Evolutionary conservation across 2,888 invertebrate species (phyloP).

Genomic region (Aporophyla nigra): DNA sequence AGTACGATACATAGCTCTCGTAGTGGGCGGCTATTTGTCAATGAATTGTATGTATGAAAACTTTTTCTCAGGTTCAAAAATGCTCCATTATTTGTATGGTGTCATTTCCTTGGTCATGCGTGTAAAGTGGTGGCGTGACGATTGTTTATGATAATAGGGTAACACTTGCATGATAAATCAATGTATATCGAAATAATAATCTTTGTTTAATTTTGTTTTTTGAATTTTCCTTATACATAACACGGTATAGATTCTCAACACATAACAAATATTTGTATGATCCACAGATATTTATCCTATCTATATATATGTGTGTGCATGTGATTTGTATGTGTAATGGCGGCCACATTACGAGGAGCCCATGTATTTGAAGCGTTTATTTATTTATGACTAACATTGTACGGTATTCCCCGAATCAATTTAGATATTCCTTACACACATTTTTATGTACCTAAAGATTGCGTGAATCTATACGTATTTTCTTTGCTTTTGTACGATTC

Average conservation of each 20-base stretch:
- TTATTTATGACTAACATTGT: slow-evolving; percentile 38
- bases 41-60: slow-evolving; percentile 35
- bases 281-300: slow-evolving; percentile 22
- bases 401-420: slow-evolving; percentile 28
- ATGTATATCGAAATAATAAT: background rate
- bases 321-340: slow-evolving; percentile 27
- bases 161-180: background rate
- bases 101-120: background rate
- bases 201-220: background rate
- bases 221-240: background rate
- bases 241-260: background rate
- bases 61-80: slow-evolving; percentile 13
- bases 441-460: slow-evolving; percentile 12
- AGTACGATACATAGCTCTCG: slow-evolving; percentile 48
- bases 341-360: slow-evolving; percentile 21
- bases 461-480: background rate
- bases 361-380: slow-evolving; percentile 43
- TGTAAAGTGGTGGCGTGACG: background rate
- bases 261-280: slow-evolving; percentile 34
- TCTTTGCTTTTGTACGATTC: background rate
- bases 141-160: background rate
- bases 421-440: slow-evolving; percentile 30
- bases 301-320: slow-evolving; percentile 19
- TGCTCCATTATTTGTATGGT: background rate
- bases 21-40: slow-evolving; percentile 43